Evolutionary conservation across 2,113 vertebrate genomes (phyloP).

Genomic region (Xenopus laevis): DNA sequence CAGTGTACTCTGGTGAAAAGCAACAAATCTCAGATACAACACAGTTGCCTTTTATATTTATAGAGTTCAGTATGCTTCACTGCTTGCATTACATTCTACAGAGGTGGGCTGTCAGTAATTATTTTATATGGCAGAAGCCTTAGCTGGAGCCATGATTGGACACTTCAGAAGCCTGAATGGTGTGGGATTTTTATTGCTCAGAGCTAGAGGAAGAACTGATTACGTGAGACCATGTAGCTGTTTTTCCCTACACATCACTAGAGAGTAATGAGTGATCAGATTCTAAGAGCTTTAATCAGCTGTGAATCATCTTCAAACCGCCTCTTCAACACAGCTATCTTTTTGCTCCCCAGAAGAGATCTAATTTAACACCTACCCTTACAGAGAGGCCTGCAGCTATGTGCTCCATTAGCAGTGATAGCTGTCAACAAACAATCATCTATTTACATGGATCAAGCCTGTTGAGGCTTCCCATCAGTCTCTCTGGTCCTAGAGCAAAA

Average conservation of each 20-base stretch:
- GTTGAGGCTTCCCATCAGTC: background rate
- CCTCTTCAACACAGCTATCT: constrained; percentile 16
- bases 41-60: background rate
- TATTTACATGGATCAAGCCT: background rate
- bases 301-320: constrained; percentile 22
- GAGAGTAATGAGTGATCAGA: constrained; percentile 12
- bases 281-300: constrained; percentile 30
- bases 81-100: constrained; percentile 5
- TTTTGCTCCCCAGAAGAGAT: background rate
- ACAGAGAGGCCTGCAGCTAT: background rate
- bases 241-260: constrained; percentile 6
- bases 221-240: constrained; percentile 1
- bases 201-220: constrained; percentile 1
- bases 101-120: background rate
- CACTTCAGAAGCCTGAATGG: background rate
- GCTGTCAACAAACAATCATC: background rate
- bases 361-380: constrained; percentile 9
- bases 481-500: background rate
- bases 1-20: background rate
- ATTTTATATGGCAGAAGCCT: background rate
- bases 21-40: background rate
- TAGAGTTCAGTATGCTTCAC: constrained; percentile 1
- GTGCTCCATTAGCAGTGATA: background rate
- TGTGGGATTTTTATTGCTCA: background rate
- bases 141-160: background rate